Conservation (phyloP, 2,797 vertebrate genomes). For the Chelon auratus region DNA sequence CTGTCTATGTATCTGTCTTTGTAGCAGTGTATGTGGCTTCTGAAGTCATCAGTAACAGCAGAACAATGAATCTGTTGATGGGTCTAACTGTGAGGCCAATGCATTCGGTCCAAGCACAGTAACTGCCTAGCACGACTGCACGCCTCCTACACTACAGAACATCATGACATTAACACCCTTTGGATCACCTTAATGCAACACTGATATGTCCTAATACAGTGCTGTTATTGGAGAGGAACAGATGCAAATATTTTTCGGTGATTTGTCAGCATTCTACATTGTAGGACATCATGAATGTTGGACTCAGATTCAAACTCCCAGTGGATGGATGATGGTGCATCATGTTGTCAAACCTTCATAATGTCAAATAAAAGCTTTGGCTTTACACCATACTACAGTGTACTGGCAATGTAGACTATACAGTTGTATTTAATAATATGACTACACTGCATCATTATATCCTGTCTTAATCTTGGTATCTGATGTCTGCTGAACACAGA, state of each 20-base stretch:
- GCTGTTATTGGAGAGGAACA: too few species aligned
- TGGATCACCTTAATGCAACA: too few species aligned
- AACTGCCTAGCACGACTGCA: constrained; percentile 70
- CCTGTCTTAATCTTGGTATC: not conserved
- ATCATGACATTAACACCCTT: not conserved
- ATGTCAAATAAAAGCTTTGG: too few species aligned
- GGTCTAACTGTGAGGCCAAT: constrained; percentile 45
- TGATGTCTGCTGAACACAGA: not conserved
- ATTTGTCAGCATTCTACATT: not conserved
- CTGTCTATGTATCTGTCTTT: constrained; percentile 2
- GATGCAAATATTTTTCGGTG: not conserved
- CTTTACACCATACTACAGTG: not conserved
- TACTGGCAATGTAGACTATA: not conserved
- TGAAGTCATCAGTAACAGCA: constrained; percentile 36
- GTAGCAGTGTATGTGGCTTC: constrained; percentile 23
- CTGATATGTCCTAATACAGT: too few species aligned
- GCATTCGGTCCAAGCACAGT: constrained; percentile 57
- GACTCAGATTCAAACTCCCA: not conserved
- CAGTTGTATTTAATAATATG: not conserved
- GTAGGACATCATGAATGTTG: not conserved
- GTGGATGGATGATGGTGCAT: not conserved
- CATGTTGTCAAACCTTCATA: too few species aligned
- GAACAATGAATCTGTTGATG: constrained; percentile 62
- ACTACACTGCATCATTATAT: not conserved
- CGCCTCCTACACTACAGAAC: constrained; percentile 21